Conservation (phyloP, 2,113 vertebrate genomes). For the Ivindomyrus marchei region DNA sequence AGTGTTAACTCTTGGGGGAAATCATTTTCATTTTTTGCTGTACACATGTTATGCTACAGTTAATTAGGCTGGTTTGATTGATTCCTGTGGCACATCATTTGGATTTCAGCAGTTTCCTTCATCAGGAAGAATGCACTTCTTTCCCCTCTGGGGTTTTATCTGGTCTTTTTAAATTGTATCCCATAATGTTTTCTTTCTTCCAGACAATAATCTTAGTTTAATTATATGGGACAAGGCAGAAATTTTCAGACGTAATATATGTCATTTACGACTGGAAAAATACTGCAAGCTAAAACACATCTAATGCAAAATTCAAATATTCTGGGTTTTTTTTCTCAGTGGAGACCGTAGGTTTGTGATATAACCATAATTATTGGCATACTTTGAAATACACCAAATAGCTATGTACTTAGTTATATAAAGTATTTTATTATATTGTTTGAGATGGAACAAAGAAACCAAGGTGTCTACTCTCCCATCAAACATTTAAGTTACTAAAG, state of each 20-base stretch:
- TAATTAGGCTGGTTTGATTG: conserved; percentile 58
- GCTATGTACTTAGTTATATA: background rate
- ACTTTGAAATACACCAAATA: background rate
- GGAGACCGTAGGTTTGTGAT: background rate
- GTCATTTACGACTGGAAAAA: background rate
- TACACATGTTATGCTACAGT: conserved; percentile 53
- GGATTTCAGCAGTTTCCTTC: conserved; percentile 30
- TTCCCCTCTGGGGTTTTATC: background rate
- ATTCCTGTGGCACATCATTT: conserved; percentile 40
- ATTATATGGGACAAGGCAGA: conserved; percentile 7
- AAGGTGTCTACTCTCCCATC: background rate
- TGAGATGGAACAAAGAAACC: background rate
- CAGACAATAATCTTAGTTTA: conserved; percentile 13
- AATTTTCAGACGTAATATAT: conserved; percentile 12
- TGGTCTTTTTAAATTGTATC: conserved; percentile 14
- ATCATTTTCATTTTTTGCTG: conserved; percentile 47
- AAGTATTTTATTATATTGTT: background rate
- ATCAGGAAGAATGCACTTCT: conserved; percentile 9
- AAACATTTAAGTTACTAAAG: background rate
- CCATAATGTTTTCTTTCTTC: conserved; percentile 17
- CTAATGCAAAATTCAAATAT: background rate
- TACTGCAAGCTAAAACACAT: background rate
- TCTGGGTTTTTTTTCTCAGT: background rate
- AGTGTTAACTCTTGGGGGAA: conserved; percentile 49
- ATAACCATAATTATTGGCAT: background rate